A percentile compares a stretch with the other conserved stretches of the same genome.
Evolutionary conservation across 2,888 invertebrate species (phyloP).

Genomic region (Ganaspis brasiliensis): DNA sequence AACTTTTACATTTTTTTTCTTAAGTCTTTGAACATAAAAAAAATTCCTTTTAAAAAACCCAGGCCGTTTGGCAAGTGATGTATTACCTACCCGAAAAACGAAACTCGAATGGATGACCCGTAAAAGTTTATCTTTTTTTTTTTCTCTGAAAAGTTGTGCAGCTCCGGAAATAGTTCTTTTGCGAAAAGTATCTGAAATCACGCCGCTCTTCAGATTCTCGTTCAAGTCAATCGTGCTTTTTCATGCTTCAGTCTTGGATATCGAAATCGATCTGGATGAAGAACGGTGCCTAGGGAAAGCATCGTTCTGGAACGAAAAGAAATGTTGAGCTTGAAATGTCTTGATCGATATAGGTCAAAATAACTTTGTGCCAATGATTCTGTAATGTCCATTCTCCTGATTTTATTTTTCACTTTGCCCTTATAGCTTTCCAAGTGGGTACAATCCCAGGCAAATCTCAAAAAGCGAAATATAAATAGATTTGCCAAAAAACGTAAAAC

Average conservation of each 20-base stretch:
- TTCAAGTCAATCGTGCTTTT: conserved; percentile 24
- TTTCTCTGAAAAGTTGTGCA: not conserved
- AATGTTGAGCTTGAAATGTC: conserved; percentile 19
- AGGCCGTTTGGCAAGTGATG: conserved; percentile 6
- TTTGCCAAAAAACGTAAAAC: no score
- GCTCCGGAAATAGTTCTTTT: not conserved
- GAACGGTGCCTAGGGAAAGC: not conserved
- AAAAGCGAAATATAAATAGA: no score
- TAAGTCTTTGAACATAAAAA: no score
- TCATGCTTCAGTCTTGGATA: conserved; percentile 44
- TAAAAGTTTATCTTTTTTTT: conserved; percentile 9
- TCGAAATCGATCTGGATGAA: conserved; percentile 44
- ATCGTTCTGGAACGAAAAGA: conserved; percentile 10
- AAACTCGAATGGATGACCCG: conserved; percentile 7
- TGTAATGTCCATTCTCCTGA: conserved; percentile 3
- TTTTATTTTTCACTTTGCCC: not conserved
- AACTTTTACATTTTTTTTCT: no score
- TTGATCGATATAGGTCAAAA: conserved; percentile 29
- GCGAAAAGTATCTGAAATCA: conserved; percentile 26
- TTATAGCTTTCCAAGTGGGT: not conserved
- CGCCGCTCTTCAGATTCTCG: conserved; percentile 3
- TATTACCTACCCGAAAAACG: conserved; percentile 1
- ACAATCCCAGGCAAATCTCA: no score
- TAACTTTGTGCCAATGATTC: conserved; percentile 9
- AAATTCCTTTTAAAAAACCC: conserved; percentile 19